Evolutionary conservation across 92 coral and sea anemone genomes (phyloP), one percentile per base, ranked within the genome.

Genomic region (Desmophyllum pertusum): DNA sequence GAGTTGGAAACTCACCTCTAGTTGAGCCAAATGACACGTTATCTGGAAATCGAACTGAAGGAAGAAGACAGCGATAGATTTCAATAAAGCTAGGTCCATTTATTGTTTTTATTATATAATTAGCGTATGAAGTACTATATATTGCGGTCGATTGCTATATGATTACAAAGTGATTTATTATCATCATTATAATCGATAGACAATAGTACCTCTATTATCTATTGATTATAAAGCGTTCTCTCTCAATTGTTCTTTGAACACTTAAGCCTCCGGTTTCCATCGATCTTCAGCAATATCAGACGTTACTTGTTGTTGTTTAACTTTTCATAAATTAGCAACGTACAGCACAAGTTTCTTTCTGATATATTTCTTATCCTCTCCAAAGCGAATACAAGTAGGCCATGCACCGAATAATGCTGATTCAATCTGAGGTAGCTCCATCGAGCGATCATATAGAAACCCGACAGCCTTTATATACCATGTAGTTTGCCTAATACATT

Each of bases 11-110:
- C 79, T 81, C 43, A 82, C 86, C 86, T 39, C 86, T 53, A 31
- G 86, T 82, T 40, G 86, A 82, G 0, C 86, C 86, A 55, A 29
- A 57, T 5, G 51, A 31, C 9, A 25, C 23, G 17, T 80, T 68
- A 5, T 46, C 53, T 80, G 67, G n/a, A 48, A 68, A 80, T 33
- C 25, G 25, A 41, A 48, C 48, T 14, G 10, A 52, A 67, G 29
- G 30, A n/a, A n/a, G n/a, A n/a, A n/a, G n/a, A n/a, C n/a, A n/a
- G n/a, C n/a, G n/a, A n/a, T n/a, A n/a, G n/a, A n/a, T n/a, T n/a
- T n/a, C n/a, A n/a, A n/a, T n/a, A n/a, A n/a, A n/a, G n/a, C n/a
- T n/a, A n/a, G n/a, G n/a, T n/a, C n/a, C n/a, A n/a, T n/a, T n/a
- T n/a, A n/a, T n/a, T n/a, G n/a, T n/a, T n/a, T n/a, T n/a, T n/a